A percentile compares a stretch with the other conserved stretches of the same genome.
Conservation (phyloP, 2,888 invertebrate genomes). For the Biston betularia region DNA sequence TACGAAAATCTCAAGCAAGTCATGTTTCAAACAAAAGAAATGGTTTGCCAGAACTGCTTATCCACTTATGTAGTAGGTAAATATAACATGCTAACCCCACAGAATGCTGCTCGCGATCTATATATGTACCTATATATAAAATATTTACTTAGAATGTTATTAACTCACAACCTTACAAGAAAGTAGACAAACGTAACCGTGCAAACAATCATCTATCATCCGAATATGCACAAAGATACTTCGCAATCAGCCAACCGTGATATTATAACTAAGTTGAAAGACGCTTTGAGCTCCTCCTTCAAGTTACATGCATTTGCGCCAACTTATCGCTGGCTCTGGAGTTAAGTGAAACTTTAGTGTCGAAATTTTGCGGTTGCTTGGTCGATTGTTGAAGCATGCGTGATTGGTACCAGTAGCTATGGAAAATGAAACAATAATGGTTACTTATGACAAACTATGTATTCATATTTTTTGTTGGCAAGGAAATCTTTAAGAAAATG, state of each 20-base stretch:
- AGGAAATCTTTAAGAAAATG: too few species aligned
- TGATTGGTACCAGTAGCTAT: background rate
- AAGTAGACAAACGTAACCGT: background rate
- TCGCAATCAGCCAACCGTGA: constrained; percentile 32
- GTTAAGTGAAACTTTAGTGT: constrained; percentile 12
- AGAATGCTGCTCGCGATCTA: too few species aligned
- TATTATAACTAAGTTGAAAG: constrained; percentile 32
- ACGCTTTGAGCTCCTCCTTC: constrained; percentile 33
- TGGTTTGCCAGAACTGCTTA: too few species aligned
- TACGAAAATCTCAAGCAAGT: too few species aligned
- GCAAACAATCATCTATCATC: constrained; percentile 17
- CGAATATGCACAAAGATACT: constrained; percentile 27
- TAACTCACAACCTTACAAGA: background rate
- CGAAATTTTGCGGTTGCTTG: constrained; percentile 23
- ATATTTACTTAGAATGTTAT: background rate
- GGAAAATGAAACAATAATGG: background rate
- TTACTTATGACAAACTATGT: too few species aligned
- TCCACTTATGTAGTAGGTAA: too few species aligned
- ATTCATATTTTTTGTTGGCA: too few species aligned
- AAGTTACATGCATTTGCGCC: constrained; percentile 24
- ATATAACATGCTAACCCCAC: too few species aligned
- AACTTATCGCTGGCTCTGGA: constrained; percentile 19
- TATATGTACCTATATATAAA: too few species aligned
- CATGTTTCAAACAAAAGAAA: too few species aligned
- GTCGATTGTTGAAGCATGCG: constrained; percentile 20